These are phyloP conservation scores for Leptinotarsa tumamoca DNA, from an alignment of 2,888 invertebrate species.

Conservation along the genomic window DNA sequence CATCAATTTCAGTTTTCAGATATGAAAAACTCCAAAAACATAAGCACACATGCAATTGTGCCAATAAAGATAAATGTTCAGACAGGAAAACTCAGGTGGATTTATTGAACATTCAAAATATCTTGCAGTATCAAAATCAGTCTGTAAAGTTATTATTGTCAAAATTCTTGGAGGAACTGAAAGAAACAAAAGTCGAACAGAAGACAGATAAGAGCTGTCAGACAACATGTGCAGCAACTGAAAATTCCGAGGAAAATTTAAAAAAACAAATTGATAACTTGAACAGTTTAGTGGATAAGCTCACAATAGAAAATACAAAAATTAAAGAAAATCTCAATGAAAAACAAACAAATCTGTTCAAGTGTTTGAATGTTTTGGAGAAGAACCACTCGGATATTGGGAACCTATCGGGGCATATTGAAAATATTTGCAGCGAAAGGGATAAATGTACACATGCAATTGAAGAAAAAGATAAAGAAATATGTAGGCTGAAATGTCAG, in stretches of 20 bases:
- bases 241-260: slow-evolving; percentile 2
- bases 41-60: neutral
- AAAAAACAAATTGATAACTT: slow-evolving; percentile 26
- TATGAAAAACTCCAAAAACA: neutral
- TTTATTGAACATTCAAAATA: slow-evolving; percentile 32
- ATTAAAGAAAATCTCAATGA: slow-evolving; percentile 36
- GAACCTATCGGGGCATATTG: slow-evolving; percentile 40
- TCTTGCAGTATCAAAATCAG: slow-evolving; percentile 40
- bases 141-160: slow-evolving; percentile 34
- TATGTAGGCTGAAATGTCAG: slow-evolving; percentile 9
- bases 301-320: slow-evolving; percentile 35
- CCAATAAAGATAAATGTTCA: neutral
- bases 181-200: slow-evolving; percentile 26
- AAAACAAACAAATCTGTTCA: slow-evolving; percentile 37
- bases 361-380: slow-evolving; percentile 38
- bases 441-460: slow-evolving; percentile 30
- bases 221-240: neutral
- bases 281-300: slow-evolving; percentile 26
- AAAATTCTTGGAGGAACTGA: slow-evolving; percentile 40
- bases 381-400: slow-evolving; percentile 41
- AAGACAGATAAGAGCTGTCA: slow-evolving; percentile 14
- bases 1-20: slow-evolving; percentile 25
- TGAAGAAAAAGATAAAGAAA: slow-evolving; percentile 26
- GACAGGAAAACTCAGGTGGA: slow-evolving; percentile 18
- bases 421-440: slow-evolving; percentile 38